Percentiles rank a stretch among this genome's conserved stretches.
Conservation (phyloP, 2,113 vertebrate genomes). For the Alligator mississippiensis region DNA sequence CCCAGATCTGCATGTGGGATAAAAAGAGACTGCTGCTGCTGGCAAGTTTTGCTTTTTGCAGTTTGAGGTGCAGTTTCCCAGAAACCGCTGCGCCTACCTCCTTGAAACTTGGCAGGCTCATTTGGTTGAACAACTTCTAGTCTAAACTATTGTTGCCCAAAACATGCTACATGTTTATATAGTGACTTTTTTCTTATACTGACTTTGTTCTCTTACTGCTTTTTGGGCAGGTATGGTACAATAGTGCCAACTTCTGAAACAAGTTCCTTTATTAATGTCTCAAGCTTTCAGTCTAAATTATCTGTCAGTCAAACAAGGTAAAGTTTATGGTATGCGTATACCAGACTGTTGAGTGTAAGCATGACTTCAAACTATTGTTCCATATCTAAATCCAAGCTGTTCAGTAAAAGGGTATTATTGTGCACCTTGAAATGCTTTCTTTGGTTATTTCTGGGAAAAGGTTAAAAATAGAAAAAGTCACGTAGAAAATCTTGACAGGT, state of each 20-base stretch:
- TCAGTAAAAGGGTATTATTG: background rate
- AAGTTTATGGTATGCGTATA: background rate
- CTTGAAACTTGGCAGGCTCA: no score
- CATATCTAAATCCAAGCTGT: background rate
- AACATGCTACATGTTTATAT: background rate
- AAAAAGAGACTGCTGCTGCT: no score
- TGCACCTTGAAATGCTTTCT: background rate
- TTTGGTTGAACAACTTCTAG: background rate
- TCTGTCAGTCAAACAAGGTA: conserved; percentile 44
- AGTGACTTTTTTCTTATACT: background rate
- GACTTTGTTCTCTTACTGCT: conserved; percentile 18
- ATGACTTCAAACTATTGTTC: background rate
- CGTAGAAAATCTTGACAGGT: background rate
- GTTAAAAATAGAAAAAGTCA: fast-evolving
- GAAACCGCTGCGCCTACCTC: no score
- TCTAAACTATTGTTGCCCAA: background rate
- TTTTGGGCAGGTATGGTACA: conserved; percentile 38
- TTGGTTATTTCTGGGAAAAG: background rate
- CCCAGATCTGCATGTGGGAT: no score
- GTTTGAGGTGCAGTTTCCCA: no score
- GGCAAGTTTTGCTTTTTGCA: no score
- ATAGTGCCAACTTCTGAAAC: background rate
- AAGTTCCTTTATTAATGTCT: conserved; percentile 34
- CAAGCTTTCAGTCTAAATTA: conserved; percentile 31
- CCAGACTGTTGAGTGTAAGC: background rate